Percentiles rank a stretch among this genome's conserved stretches.
Evolutionary conservation across 2,797 vertebrate species (phyloP).

Genomic region (Rhadinocentrus ornatus): DNA sequence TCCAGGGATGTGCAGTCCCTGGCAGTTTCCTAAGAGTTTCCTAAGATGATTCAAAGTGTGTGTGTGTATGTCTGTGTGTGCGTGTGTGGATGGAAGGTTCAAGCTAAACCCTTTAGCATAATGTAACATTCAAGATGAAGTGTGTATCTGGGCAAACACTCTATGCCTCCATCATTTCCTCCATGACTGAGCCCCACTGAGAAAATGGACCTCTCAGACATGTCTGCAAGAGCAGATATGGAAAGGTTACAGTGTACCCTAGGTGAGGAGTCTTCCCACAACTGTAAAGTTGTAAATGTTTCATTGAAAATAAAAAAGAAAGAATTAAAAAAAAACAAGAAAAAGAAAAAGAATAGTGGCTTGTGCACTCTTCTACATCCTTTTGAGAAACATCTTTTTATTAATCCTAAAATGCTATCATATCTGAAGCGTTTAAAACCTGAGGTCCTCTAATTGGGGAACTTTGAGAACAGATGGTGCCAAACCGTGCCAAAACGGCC

Average conservation of each 20-base stretch:
- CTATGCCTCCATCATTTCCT: constrained; percentile 19
- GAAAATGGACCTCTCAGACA: constrained; percentile 40
- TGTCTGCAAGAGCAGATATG: constrained; percentile 66
- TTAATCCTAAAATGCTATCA: too few relatives aligned
- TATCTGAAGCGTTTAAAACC: too few relatives aligned
- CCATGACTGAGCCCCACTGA: constrained; percentile 47
- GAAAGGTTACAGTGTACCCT: constrained; percentile 44
- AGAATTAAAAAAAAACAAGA: too few relatives aligned
- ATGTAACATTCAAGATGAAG: constrained; percentile 35
- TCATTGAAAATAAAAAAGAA: constrained; percentile 17
- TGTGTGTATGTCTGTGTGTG: constrained; percentile 24
- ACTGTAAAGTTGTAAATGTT: constrained; percentile 47
- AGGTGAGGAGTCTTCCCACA: constrained; percentile 6
- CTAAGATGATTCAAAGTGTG: constrained; percentile 51
- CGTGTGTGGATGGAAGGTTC: constrained; percentile 30
- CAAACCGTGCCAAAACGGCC: too few relatives aligned
- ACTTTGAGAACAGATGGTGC: too few relatives aligned
- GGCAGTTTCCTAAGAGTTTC: constrained; percentile 57
- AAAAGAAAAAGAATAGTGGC: neutral
- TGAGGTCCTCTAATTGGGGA: too few relatives aligned
- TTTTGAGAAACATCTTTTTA: neutral
- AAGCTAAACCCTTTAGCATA: constrained; percentile 57
- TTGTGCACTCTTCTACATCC: neutral
- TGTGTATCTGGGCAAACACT: constrained; percentile 45
- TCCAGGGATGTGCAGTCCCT: constrained; percentile 62